Evolutionary conservation across 1,140 invertebrate genomes (phyloP), one percentile per base, ranked within the genome.

Genomic region (Nephila pilipes): DNA sequence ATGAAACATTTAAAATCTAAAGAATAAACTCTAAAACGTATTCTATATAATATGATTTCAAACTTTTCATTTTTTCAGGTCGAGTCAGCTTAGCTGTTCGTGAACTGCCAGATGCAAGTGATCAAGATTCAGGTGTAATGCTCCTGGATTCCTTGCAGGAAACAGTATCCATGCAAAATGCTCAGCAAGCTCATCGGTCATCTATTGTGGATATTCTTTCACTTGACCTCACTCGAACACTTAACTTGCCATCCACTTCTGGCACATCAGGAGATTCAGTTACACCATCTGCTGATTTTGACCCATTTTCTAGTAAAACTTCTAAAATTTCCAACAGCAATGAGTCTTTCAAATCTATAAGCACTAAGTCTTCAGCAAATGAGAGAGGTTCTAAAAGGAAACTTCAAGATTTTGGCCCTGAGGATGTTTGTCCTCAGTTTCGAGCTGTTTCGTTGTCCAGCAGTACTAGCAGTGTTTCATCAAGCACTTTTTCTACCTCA

Each of bases 11-110:
- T n/a, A n/a, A n/a, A n/a, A n/a, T n/a, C n/a, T n/a, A n/a, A n/a
- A n/a, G n/a, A n/a, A n/a, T n/a, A n/a, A n/a, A n/a, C n/a, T n/a
- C n/a, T n/a, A n/a, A n/a, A n/a, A n/a, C n/a, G n/a, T n/a, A n/a
- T n/a, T n/a, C n/a, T n/a, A n/a, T n/a, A n/a, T n/a, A n/a, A n/a
- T n/a, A n/a, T n/a, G n/a, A n/a, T n/a, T n/a, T n/a, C n/a, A n/a
- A n/a, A n/a, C n/a, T n/a, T n/a, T n/a, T n/a, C 29, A 16, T n/a
- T 36, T 63, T 75, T 57, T 63, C 36, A 94, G 93, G 93, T 55
- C 90, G 94, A 80, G 90, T 94, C 22, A 94, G 94, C 60, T 94
- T 94, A 32, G 94, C 93, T 63, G 92, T 94, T 80, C 83, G 90
- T 75, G 93, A 94, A 79, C 81, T 94, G 20, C 90, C 93, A 22